Percentiles rank a stretch among this genome's conserved stretches.
Evolutionary conservation across 2,888 invertebrate genomes (phyloP).

Genomic region (Polydrusus tereticollis): DNA sequence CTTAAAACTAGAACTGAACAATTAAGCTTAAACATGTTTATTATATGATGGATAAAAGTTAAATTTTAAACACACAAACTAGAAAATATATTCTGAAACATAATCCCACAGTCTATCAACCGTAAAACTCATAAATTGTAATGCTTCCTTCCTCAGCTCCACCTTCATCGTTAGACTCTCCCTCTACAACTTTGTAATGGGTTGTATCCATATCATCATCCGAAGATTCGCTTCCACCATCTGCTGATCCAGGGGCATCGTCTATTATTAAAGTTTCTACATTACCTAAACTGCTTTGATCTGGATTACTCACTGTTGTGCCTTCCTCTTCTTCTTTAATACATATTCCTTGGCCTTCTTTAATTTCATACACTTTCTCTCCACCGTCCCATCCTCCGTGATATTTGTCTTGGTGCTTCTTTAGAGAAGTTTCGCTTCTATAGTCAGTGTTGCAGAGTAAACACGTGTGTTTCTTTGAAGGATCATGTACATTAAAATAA

Average conservation of each 20-base stretch:
- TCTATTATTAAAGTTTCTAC: slow-evolving; percentile 18
- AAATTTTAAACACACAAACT: too few species aligned
- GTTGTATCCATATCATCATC: background rate
- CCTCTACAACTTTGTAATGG: background rate
- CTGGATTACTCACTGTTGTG: background rate
- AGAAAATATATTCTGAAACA: too few species aligned
- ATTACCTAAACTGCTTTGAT: background rate
- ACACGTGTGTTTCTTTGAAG: background rate
- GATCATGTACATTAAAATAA: slow-evolving; percentile 32
- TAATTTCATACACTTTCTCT: background rate
- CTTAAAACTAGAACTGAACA: too few species aligned
- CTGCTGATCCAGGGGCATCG: background rate
- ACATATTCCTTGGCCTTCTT: background rate
- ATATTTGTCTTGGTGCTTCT: background rate
- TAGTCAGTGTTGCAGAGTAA: background rate
- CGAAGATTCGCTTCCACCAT: background rate
- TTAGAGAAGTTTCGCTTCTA: background rate
- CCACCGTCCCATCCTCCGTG: background rate
- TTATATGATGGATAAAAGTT: too few species aligned
- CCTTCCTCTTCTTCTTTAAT: background rate
- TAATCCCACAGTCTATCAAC: too few species aligned
- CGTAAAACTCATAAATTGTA: slow-evolving; percentile 27
- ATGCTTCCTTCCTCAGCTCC: slow-evolving; percentile 12
- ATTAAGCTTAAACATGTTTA: too few species aligned
- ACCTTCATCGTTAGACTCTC: background rate